Evolutionary conservation across 1,140 invertebrate genomes (phyloP), one percentile per base, ranked within the genome.

Genomic region (Diachasma alloeum): DNA sequence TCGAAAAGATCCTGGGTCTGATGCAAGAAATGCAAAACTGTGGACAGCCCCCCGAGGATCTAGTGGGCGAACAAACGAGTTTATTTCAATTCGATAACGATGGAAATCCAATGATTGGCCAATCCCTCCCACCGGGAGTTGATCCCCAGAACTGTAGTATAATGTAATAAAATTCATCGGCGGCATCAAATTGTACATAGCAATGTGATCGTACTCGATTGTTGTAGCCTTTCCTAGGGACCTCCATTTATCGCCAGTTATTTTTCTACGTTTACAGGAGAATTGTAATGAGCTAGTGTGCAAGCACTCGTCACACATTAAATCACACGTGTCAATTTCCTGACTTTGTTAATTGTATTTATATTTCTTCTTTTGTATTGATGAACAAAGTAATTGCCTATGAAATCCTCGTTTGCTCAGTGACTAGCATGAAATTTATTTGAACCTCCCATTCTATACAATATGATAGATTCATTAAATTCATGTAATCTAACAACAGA

Each of bases 1-100:
- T 97, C 85, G 93, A 95, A 63, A 91, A 90, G 72, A 94, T 96
- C 13, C 87, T 97, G 10, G 91, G 92, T 11, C 87, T 96, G 10
- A 96, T 98, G 95, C 94, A 96, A 84, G 93, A 96, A 92, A 93
- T 97, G 91, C 96, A 97, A 91, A 93, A 93, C 79, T 93, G 93
- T 81, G 96, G 96, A 4, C 94, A 96, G 76, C 96, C 96, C 0
- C 96, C 96, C 0, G 92, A 93, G 73, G 96, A 97, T 80, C 90
- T 97, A 63, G 91, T 96, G n/a, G 95, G 94, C 0, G 94, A 96
- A 44, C 85, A 96, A 74, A 53, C 79, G 9, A 39, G 80, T 6
- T 36, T 83, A 15, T 86, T 88, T 59, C 85, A 84, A 37, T 70
- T 84, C 4, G 86, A 88, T 79, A 46, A 66, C 3, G 84, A 87